Conservation (phyloP, 1,140 invertebrate species). For the Pseudomyrmex concolor region DNA sequence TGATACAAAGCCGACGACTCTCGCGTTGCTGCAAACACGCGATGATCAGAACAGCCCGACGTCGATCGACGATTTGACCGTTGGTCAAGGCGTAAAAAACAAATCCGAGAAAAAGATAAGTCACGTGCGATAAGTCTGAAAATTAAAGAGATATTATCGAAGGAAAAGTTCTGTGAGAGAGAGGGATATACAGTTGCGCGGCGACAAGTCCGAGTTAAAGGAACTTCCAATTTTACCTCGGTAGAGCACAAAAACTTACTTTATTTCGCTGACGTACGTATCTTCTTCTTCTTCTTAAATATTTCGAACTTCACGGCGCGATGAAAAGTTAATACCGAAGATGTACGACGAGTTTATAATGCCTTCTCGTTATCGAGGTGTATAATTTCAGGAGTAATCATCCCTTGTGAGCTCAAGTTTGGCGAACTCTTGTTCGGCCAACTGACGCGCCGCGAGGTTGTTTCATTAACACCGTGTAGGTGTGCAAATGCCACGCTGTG, state of each 20-base stretch:
- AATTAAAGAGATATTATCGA: background rate
- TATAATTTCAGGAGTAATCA: slow-evolving; percentile 25
- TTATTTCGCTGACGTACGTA: background rate
- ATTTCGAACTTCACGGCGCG: background rate
- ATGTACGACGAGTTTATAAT: slow-evolving; percentile 4
- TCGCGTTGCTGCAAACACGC: no score
- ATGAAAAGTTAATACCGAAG: slow-evolving; percentile 34
- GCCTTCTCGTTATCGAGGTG: slow-evolving; percentile 16
- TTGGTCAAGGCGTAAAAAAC: no score
- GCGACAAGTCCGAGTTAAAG: background rate
- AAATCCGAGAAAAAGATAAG: no score
- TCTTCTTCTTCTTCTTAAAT: background rate
- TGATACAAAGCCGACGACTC: no score
- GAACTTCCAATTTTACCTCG: background rate
- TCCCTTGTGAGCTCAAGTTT: background rate
- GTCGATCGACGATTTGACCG: no score
- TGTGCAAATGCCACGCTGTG: background rate
- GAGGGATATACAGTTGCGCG: background rate
- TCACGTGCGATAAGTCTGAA: background rate
- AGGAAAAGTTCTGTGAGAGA: background rate
- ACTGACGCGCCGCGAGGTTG: background rate
- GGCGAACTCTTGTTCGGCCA: background rate
- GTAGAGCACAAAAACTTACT: background rate
- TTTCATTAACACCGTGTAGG: background rate
- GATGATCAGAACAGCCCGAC: no score